Percentiles rank a stretch among this genome's conserved stretches.
These are phyloP conservation scores for Lamprotornis superbus DNA, from an alignment of 2,113 vertebrate genomes.

Conservation along the genomic window DNA sequence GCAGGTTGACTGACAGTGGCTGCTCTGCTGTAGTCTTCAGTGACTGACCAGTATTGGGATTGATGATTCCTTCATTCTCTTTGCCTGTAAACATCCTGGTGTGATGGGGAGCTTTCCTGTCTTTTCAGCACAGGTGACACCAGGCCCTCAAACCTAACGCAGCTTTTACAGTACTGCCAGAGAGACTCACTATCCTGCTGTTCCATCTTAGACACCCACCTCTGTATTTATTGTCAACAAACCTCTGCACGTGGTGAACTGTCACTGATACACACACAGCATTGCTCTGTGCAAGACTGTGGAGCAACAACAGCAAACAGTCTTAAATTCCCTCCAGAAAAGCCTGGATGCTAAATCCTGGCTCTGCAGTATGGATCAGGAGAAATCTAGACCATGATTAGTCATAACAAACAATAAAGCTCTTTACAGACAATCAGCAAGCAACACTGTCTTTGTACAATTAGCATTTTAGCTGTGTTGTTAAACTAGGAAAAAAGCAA, in stretches of 20 bases:
- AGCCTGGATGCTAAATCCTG: not conserved
- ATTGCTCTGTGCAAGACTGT: not conserved
- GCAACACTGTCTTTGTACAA: not conserved
- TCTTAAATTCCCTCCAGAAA: not conserved
- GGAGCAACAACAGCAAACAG: not conserved
- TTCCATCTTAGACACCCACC: not conserved
- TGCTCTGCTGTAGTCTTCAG: not conserved
- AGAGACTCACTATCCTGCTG: not conserved
- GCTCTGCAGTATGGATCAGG: not conserved
- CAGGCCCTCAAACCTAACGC: not conserved
- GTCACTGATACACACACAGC: not conserved
- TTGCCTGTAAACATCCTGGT: not conserved
- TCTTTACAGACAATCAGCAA: constrained; percentile 37
- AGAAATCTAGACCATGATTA: not conserved
- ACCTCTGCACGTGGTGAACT: not conserved
- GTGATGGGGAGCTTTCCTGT: not conserved
- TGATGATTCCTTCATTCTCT: not conserved
- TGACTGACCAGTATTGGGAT: not conserved
- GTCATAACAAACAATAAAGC: constrained; percentile 5
- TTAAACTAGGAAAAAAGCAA: constrained; percentile 3
- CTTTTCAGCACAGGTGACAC: not conserved
- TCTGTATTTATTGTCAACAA: not conserved
- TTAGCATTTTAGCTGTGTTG: not conserved
- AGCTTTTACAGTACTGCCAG: not conserved
- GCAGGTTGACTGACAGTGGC: not conserved